Conservation (phyloP, 2,888 invertebrate genomes). For the Calliscelio sp. region DNA sequence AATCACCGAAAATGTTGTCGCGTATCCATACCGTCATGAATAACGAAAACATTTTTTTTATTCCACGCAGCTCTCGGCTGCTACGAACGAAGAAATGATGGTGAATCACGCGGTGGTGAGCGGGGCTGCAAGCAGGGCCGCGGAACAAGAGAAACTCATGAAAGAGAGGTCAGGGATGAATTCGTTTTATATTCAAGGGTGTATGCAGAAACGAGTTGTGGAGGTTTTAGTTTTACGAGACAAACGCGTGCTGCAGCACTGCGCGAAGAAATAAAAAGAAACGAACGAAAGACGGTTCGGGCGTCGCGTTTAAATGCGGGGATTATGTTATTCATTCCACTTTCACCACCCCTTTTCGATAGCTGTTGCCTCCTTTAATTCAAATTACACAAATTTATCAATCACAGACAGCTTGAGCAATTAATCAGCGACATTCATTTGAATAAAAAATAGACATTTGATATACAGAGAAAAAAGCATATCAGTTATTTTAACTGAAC, state of each 20-base stretch:
- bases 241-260: constrained; percentile 51
- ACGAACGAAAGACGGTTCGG: constrained; percentile 50
- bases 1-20: constrained; percentile 48
- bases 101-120: constrained; percentile 55
- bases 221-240: constrained; percentile 66
- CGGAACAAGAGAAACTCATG: constrained; percentile 65
- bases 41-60: constrained; percentile 53
- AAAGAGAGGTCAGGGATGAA: constrained; percentile 71
- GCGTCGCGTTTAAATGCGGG: constrained; percentile 46
- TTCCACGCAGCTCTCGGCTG: constrained; percentile 12
- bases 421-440: constrained; percentile 33
- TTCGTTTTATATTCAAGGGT: constrained; percentile 71
- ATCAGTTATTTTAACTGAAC: too few relatives aligned
- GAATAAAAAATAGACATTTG: too few relatives aligned
- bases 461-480: too few relatives aligned
- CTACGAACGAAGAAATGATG: constrained; percentile 61
- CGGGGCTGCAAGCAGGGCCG: constrained; percentile 41
- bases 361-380: constrained; percentile 20
- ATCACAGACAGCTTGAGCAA: neutral
- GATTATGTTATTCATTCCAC: constrained; percentile 58
- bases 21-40: constrained; percentile 35
- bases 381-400: constrained; percentile 31
- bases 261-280: constrained; percentile 48
- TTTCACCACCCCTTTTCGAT: constrained; percentile 28
- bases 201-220: constrained; percentile 61